Conservation (phyloP, 2,113 vertebrate genomes). For the Syngnathoides biaculeatus region DNA sequence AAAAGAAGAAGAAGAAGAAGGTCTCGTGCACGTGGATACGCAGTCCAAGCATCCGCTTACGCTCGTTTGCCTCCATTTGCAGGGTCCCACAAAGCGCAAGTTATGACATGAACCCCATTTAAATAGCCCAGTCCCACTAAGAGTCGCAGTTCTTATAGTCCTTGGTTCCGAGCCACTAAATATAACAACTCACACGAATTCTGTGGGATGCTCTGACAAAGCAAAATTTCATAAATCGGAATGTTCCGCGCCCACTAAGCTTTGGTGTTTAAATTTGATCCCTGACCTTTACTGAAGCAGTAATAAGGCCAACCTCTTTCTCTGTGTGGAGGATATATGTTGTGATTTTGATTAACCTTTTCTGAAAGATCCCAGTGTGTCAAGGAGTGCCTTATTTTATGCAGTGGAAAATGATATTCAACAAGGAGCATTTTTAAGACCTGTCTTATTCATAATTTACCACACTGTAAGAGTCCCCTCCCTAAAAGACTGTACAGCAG, state of each 20-base stretch:
- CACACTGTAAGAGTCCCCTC: background rate
- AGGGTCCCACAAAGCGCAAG: background rate
- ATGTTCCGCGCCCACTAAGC: background rate
- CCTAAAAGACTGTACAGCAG: background rate
- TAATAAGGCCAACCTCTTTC: background rate
- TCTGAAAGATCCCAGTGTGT: background rate
- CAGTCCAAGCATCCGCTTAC: too few species aligned
- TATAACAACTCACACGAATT: background rate
- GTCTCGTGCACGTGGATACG: too few species aligned
- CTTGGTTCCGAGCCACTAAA: background rate
- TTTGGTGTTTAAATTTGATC: slow-evolving; percentile 4
- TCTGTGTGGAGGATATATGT: background rate
- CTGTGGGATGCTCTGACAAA: background rate
- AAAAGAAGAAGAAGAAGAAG: too few species aligned
- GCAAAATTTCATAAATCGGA: background rate
- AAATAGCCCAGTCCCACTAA: background rate
- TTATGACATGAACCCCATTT: background rate
- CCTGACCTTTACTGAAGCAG: background rate
- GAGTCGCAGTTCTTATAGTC: background rate
- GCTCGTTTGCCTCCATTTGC: background rate
- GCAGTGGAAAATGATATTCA: slow-evolving; percentile 6
- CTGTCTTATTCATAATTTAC: slow-evolving; percentile 3
- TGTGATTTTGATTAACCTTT: slow-evolving; percentile 2
- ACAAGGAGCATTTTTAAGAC: background rate
- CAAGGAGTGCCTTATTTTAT: background rate